These are phyloP conservation scores for Napeogenes sylphis DNA, from an alignment of 2,888 invertebrate genomes.

Conservation along the genomic window DNA sequence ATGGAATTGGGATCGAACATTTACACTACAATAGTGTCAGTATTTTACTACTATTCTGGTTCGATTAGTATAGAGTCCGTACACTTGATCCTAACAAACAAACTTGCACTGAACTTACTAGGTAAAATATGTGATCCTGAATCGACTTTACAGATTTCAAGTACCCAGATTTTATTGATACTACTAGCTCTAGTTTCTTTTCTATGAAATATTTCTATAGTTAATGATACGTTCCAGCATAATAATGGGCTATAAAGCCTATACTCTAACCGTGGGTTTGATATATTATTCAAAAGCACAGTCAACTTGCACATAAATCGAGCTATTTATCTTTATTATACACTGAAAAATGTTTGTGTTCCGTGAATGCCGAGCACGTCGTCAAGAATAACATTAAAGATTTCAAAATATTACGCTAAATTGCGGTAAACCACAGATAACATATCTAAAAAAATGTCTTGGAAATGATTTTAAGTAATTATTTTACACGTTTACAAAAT, in stretches of 20 bases:
- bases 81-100: conserved; percentile 13
- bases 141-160: too few relatives aligned
- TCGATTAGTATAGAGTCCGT: conserved; percentile 15
- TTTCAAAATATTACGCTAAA: background rate
- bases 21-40: conserved; percentile 37
- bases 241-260: background rate
- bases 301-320: conserved; percentile 22
- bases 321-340: conserved; percentile 31
- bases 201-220: too few relatives aligned
- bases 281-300: conserved; percentile 20
- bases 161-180: too few relatives aligned
- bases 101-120: conserved; percentile 10
- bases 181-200: too few relatives aligned
- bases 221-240: background rate
- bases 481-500: too few relatives aligned
- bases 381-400: conserved; percentile 9
- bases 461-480: too few relatives aligned
- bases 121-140: background rate
- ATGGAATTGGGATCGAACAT: conserved; percentile 40
- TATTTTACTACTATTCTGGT: conserved; percentile 38
- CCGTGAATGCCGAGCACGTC: conserved; percentile 8
- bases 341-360: conserved; percentile 23
- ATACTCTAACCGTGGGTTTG: conserved; percentile 9
- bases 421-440: background rate
- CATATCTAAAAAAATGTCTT: background rate